Base-by-base conservation (phyloP, 2,888 invertebrate genomes). In the Drosophila infuscata region DNA sequence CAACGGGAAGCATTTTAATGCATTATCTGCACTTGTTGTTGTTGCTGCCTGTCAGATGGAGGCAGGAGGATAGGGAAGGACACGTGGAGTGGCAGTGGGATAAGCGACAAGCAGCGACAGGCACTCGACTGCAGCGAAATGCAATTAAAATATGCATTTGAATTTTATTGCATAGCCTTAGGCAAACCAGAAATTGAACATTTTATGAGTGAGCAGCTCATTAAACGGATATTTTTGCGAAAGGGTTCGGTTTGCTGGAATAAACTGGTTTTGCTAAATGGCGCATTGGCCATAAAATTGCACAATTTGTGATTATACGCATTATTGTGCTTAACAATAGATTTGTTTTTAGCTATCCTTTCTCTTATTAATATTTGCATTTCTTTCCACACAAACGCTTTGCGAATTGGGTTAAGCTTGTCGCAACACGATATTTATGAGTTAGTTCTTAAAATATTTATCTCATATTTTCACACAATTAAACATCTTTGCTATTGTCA, bases 131-230 rank as follows among this genome's bases (percentile, higher is more conserved):
- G 65, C 76, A 68, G 63, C 33, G 51, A 84, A 84, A 84, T 84
- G 88, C 89, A 89, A 84, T 84, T 89, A 84, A 84, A 89, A 84
- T 87, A 87, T 89, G 89, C 84, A 84, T 89, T 89, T 84, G 82
- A 82, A 76, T 87, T 87, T 84, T 76, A 74, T 73, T 71, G 80
- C 79, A 63, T 69, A 70, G 65, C 79, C 84, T 85, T 73, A 74
- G 82, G 83, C 82, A 52, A 51, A 46, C 32, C 43, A n/a, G 49
- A 81, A 77, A 74, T 75, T 60, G 62, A 76, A 74, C 46, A 75
- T 81, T 72, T 77, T 66, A 79, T 73, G 79, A 79, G 72, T 73
- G 84, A 70, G 65, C 84, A 84, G 82, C 82, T 89, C 82, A 87
- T 84, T 84, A 87, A 77, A 70, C 56, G 65, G 52, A 52, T 58